Percentiles rank a stretch among this genome's conserved stretches.
These are phyloP conservation scores for Galerucella nymphaeae DNA, from an alignment of 2,888 invertebrate species.

Conservation along the genomic window DNA sequence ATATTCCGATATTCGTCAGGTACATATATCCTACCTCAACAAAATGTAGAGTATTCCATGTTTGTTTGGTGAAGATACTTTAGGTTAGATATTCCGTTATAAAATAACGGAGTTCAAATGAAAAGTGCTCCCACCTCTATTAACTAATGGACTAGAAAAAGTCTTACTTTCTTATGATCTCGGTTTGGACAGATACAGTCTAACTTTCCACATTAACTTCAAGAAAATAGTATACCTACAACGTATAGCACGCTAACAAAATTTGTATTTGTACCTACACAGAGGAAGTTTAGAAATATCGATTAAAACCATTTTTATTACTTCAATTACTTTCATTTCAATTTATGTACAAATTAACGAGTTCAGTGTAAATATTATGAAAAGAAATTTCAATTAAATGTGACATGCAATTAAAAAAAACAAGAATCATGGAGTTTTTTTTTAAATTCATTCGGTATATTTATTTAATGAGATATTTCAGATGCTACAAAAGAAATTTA, in stretches of 20 bases:
- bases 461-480: not conserved
- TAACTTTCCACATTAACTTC: slow-evolving; percentile 16
- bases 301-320: not conserved
- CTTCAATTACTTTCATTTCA: not conserved
- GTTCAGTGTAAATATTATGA: not conserved
- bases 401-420: not conserved
- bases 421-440: not conserved
- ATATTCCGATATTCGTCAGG: not conserved
- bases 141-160: slow-evolving; percentile 9
- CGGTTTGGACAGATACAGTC: slow-evolving; percentile 6
- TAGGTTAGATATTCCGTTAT: not conserved
- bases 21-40: not conserved
- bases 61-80: too few species aligned
- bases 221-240: slow-evolving; percentile 1
- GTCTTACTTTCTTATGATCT: not conserved
- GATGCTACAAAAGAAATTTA: not conserved
- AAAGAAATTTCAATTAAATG: slow-evolving; percentile 1
- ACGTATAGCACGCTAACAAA: slow-evolving; percentile 9
- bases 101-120: not conserved
- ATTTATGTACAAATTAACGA: not conserved
- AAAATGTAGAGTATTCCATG: not conserved
- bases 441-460: not conserved
- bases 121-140: slow-evolving; percentile 1
- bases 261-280: not conserved
- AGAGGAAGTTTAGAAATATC: not conserved